These are phyloP conservation scores for Astyanax mexicanus DNA, from an alignment of 2,797 vertebrate species.

Conservation along the genomic window DNA sequence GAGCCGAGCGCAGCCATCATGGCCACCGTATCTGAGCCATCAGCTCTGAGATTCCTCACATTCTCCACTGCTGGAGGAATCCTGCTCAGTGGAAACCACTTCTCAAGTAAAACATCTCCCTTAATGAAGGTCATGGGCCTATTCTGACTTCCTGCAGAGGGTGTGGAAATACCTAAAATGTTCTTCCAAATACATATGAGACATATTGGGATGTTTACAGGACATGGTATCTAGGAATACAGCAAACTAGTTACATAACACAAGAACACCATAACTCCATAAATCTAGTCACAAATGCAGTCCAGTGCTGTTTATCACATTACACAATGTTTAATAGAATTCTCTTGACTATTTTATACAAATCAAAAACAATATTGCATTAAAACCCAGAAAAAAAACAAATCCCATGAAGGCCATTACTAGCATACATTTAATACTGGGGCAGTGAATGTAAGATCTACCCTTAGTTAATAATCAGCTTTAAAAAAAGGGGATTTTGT, in stretches of 20 bases:
- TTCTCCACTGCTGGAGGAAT: conserved; percentile 32
- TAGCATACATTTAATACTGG: conserved; percentile 77
- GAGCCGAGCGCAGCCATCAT: conserved; percentile 6
- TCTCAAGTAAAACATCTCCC: conserved; percentile 17
- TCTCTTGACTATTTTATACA: conserved; percentile 97
- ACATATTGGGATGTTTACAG: background rate
- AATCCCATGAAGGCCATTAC: conserved; percentile 90
- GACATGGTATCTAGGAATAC: background rate
- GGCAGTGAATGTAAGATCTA: conserved; percentile 66
- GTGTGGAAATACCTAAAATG: conserved; percentile 24
- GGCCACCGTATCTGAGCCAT: conserved; percentile 9
- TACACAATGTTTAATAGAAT: conserved; percentile 98
- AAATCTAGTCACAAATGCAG: conserved; percentile 12
- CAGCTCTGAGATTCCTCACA: conserved; percentile 46
- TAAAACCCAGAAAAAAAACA: conserved; percentile 90
- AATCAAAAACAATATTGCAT: conserved; percentile 94
- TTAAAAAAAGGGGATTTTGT: conserved; percentile 18
- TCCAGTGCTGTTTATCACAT: conserved; percentile 69
- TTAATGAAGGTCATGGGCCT: background rate
- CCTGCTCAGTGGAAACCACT: conserved; percentile 24
- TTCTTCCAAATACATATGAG: background rate
- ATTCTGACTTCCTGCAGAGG: conserved; percentile 2
- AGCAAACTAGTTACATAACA: background rate
- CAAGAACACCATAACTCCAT: conserved; percentile 11
- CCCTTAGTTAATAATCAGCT: conserved; percentile 31